phyloP scores from a whole-genome alignment of 1,140 invertebrate species.

The Colletes latitarsis region DNA sequence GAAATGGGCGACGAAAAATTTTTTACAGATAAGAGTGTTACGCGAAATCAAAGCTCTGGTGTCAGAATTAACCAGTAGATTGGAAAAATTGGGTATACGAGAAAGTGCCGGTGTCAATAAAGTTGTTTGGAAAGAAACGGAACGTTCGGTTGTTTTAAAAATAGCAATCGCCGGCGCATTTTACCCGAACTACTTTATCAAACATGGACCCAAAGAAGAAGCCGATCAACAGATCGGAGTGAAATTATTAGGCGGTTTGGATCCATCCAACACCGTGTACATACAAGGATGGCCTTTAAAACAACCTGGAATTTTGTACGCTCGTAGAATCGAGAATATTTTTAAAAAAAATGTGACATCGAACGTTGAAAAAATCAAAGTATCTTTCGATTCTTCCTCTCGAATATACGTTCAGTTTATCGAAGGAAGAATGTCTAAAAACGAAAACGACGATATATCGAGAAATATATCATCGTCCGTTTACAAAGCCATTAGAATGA shows the following conservation, averaged over 20 bases:
- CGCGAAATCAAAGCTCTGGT: conserved; percentile 88
- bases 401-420: conserved; percentile 85
- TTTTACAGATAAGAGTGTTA: conserved; percentile 87
- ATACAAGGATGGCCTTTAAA: conserved; percentile 86
- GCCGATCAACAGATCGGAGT: conserved; percentile 83
- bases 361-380: conserved; percentile 79
- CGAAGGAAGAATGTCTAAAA: conserved; percentile 62
- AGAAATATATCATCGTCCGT: conserved; percentile 86
- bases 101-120: conserved; percentile 69
- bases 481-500: conserved; percentile 89
- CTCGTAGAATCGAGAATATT: conserved; percentile 82
- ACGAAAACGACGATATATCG: conserved; percentile 77
- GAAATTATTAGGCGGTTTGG: conserved; percentile 84
- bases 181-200: conserved; percentile 95
- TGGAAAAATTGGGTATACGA: conserved; percentile 82
- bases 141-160: conserved; percentile 85
- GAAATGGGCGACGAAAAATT: conserved; percentile 87
- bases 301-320: conserved; percentile 89
- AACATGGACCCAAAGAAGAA: conserved; percentile 76
- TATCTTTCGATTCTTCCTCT: conserved; percentile 84
- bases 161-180: conserved; percentile 85
- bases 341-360: conserved; percentile 75
- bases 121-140: conserved; percentile 77
- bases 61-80: conserved; percentile 85
- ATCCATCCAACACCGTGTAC: conserved; percentile 90